Evolutionary conservation across 2,113 vertebrate genomes (phyloP), one percentile per base, ranked within the genome.

Genomic region (Anarrhichthys ocellatus): DNA sequence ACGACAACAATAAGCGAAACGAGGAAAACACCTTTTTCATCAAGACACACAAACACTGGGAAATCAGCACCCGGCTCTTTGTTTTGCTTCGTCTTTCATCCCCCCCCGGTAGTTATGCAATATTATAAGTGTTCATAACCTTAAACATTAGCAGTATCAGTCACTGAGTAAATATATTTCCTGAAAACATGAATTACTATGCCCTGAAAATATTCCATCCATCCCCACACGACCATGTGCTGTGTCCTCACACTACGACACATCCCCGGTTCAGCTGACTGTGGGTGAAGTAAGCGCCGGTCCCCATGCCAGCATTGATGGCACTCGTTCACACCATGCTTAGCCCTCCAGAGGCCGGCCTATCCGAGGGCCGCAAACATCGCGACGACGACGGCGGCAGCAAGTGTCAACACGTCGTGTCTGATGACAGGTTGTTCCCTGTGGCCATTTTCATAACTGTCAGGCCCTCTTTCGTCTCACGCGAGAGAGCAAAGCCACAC

Each of bases 381-480:
- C 17, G 6, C 76, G 22, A 61, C 18, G 8, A 17, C 78, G 42
- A 24, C 76, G 32, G 38, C 50, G 38, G 65, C 76, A 83, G 83
- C 74, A 71, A 75, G 82, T 72, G 81, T 84, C 85, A 79, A 66
- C 85, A 67, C 80, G 78, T 90, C 82, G 29, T 40, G 69, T 83
- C 9, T 85, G 81, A 87, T 88, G 90, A 85, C 86, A 80, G 89
- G n/a, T 84, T 84, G 68, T 72, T 71, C 84, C 88, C 84, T 1
- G 18, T 52, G 82, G 84, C 74, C 82, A 71, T 87, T 84, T 87
- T 56, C 68, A 78, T 62, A 91, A 89, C 87, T 81, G 91, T 88
- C 91, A 88, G 56, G 29, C 44, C 69, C 32, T 72, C 38, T 89
- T 91, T 87, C 80, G 88, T 93, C 90, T 84, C 48, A 24, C 18